Evolutionary conservation across 2,888 invertebrate genomes (phyloP).

Genomic region (Phortica okadai): DNA sequence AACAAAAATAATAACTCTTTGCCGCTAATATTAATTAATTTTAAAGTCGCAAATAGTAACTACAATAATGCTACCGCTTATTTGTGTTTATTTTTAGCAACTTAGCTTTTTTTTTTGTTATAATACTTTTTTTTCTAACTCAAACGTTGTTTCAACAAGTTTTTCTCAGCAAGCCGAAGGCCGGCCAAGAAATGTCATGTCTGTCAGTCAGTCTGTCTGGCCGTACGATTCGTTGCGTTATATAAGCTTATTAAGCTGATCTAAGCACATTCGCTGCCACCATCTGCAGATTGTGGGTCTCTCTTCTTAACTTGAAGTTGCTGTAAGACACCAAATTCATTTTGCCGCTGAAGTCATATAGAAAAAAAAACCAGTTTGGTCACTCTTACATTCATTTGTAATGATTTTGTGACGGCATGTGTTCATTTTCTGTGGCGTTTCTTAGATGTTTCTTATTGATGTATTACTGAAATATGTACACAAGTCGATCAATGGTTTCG

Average conservation of each 20-base stretch:
- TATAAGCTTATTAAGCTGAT: constrained; percentile 20
- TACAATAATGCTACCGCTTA: background rate
- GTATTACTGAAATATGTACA: no score
- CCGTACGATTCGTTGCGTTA: background rate
- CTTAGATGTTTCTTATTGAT: no score
- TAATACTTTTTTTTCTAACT: background rate
- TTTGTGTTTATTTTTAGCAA: constrained; percentile 16
- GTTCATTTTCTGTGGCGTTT: no score
- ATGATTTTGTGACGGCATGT: constrained; percentile 23
- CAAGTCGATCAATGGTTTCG: no score
- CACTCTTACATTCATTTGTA: constrained; percentile 62
- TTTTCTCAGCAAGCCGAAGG: constrained; percentile 13
- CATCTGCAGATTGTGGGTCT: background rate
- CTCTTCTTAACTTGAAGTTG: background rate
- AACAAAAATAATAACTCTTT: background rate
- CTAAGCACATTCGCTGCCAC: background rate
- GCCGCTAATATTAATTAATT: background rate
- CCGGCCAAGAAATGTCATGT: constrained; percentile 12
- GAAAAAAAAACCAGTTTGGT: constrained; percentile 64
- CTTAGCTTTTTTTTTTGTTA: background rate
- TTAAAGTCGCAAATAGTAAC: background rate
- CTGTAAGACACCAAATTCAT: background rate
- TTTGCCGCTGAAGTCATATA: background rate
- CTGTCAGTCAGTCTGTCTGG: background rate
- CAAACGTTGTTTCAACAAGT: background rate